Conservation (phyloP, 2,888 invertebrate genomes). For the Tiliacea citrago region DNA sequence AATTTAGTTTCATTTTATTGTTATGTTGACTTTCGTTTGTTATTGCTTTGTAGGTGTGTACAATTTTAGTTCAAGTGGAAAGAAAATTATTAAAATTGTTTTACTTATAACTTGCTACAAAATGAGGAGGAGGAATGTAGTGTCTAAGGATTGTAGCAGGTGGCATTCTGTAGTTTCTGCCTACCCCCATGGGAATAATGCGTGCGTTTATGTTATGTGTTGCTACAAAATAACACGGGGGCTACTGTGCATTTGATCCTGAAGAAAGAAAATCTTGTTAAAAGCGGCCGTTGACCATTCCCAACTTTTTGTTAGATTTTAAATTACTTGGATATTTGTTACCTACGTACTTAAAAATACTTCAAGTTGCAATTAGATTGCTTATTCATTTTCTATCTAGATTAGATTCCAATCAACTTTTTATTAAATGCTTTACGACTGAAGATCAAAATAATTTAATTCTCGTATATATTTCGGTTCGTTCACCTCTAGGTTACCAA, state of each 20-base stretch:
- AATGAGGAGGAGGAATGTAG: neutral
- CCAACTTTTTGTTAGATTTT: neutral
- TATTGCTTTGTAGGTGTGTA: neutral
- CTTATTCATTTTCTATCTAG: conserved; percentile 35
- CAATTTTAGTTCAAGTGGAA: neutral
- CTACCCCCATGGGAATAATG: neutral
- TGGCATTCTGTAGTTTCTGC: neutral
- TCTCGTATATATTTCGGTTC: conserved; percentile 11
- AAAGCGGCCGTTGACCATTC: conserved; percentile 15
- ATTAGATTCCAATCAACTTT: conserved; percentile 56
- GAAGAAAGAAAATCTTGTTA: neutral
- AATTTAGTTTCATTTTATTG: conserved; percentile 1
- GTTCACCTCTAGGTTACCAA: conserved; percentile 8
- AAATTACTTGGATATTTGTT: neutral
- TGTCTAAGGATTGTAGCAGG: no score
- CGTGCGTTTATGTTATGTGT: no score
- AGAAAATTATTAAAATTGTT: neutral
- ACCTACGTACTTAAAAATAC: neutral
- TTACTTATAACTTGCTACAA: neutral
- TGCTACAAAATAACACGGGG: neutral
- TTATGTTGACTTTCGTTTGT: neutral
- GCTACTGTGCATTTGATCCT: neutral
- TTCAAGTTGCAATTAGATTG: conserved; percentile 32
- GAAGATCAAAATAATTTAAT: conserved; percentile 18
- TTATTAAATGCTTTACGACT: conserved; percentile 25